Evolutionary conservation across 2,797 vertebrate genomes (phyloP), one percentile per base, ranked within the genome.

Genomic region (Tenualosa thibaudeaui): DNA sequence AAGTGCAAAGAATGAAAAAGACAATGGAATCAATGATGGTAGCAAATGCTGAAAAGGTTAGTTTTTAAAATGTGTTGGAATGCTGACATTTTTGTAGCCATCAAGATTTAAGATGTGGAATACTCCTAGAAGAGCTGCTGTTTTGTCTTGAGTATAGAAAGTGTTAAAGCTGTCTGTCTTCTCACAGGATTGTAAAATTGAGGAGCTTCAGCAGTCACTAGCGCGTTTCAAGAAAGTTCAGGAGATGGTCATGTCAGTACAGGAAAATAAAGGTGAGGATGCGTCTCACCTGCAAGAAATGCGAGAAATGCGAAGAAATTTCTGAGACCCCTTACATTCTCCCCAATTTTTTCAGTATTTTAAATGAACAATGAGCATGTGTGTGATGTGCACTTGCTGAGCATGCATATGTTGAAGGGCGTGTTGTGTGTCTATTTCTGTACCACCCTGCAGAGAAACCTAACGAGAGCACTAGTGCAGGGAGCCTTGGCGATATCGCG

Each of bases 31-130:
- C 95, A 9, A 91, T 99, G 88, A 96, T 96, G 92, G 95, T 94
- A 10, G 94, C 95, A 83, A 99, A 98, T 85, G 95, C 97, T 89
- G 96, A 97, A 87, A 99, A 99, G 97, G 98, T 99, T 94, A 50
- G 1, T 75, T 50, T 15, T 78, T n/a, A 26, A 26, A 31, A 31
- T 10, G n/a, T 62, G 22, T 62, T 51, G 31, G 31, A 31, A 31
- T 31, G 31, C 31, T 31, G 31, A 31, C 60, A n/a, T 7, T n/a
- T 62, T 5, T 7, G 9, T 9, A 13, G 62, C 24, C 3, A 68
- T 26, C 8, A 26, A 68, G 62, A 68, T 31, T 26, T 31, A 31
- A 31, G 62, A 26, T 31, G 62, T 68, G 13, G 24, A 31, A 26
- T 68, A n/a, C 6, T 24, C 60, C 50, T 6, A 7, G 50, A 7